Evolutionary conservation across 2,113 vertebrate genomes (phyloP).

Genomic region (Ptilorrhoa leucosticta): DNA sequence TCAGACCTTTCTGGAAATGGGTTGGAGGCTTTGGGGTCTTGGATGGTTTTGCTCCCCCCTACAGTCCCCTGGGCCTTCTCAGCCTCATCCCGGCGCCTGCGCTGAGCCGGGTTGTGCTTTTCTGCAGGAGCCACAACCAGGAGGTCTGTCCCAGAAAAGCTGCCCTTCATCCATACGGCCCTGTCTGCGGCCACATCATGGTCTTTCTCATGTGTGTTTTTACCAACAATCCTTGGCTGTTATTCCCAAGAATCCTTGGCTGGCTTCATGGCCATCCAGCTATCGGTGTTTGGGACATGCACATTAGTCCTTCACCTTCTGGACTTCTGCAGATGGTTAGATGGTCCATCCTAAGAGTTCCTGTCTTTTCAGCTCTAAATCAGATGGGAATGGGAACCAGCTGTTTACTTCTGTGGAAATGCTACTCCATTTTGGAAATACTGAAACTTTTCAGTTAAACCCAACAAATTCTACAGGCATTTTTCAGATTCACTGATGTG

Average conservation of each 20-base stretch:
- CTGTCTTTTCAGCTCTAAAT: not conserved
- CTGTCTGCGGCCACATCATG: not conserved
- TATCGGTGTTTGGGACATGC: rapidly evolving
- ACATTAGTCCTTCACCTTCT: not conserved
- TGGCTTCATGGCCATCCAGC: not conserved
- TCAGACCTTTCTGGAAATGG: not conserved
- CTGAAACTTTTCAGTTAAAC: not conserved
- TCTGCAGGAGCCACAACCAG: not conserved
- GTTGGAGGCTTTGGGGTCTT: not conserved
- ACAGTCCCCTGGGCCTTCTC: not conserved
- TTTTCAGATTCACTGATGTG: not conserved
- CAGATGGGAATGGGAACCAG: not conserved
- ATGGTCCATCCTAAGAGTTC: not conserved
- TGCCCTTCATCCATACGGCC: not conserved
- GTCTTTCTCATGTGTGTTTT: not conserved
- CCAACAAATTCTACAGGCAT: rapidly evolving
- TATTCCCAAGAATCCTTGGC: not conserved
- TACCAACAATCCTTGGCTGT: not conserved
- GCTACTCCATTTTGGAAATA: not conserved
- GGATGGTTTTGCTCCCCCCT: not conserved
- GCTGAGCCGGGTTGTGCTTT: rapidly evolving
- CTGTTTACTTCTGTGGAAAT: not conserved
- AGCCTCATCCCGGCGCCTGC: rapidly evolving
- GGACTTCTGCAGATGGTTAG: not conserved
- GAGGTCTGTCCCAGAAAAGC: not conserved